phyloP scores from a whole-genome alignment of 2,888 invertebrate species.

The Hemicrepidius hirtus region DNA sequence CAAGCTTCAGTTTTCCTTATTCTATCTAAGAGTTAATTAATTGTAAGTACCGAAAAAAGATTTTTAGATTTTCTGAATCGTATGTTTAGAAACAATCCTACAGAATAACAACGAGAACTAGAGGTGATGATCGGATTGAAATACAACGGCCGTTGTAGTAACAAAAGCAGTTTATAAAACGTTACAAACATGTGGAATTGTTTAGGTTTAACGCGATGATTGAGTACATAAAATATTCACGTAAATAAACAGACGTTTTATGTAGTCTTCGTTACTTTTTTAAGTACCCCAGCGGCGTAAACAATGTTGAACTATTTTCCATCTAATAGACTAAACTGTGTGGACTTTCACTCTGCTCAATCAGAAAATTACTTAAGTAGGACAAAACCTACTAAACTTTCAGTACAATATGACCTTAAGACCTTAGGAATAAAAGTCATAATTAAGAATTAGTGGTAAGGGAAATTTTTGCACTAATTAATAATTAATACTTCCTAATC shows the following conservation, averaged over 20 bases:
- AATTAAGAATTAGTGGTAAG: no score
- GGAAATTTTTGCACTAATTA: no score
- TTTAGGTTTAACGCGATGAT: slow-evolving; percentile 59
- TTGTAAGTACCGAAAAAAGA: background rate
- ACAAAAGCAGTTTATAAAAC: slow-evolving; percentile 53
- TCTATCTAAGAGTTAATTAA: no score
- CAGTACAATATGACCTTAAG: no score
- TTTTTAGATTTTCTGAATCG: slow-evolving; percentile 20
- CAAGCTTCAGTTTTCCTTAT: no score
- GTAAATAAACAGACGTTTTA: slow-evolving; percentile 52
- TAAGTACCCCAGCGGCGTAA: slow-evolving; percentile 43
- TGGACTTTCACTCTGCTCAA: background rate
- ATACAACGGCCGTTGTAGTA: slow-evolving; percentile 44
- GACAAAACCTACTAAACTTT: background rate
- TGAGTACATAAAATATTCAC: slow-evolving; percentile 59
- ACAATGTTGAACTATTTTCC: slow-evolving; percentile 43
- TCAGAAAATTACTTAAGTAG: background rate
- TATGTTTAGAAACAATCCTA: slow-evolving; percentile 34
- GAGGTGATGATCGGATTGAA: slow-evolving; percentile 45
- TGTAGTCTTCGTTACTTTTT: slow-evolving; percentile 51
- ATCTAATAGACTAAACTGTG: slow-evolving; percentile 41
- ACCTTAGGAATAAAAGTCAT: no score
- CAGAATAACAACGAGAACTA: slow-evolving; percentile 15
- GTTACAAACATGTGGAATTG: slow-evolving; percentile 60
- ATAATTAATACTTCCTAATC: no score